phyloP scores from a whole-genome alignment of 2,888 invertebrate genomes.

The Troides oblongomaculatus region DNA sequence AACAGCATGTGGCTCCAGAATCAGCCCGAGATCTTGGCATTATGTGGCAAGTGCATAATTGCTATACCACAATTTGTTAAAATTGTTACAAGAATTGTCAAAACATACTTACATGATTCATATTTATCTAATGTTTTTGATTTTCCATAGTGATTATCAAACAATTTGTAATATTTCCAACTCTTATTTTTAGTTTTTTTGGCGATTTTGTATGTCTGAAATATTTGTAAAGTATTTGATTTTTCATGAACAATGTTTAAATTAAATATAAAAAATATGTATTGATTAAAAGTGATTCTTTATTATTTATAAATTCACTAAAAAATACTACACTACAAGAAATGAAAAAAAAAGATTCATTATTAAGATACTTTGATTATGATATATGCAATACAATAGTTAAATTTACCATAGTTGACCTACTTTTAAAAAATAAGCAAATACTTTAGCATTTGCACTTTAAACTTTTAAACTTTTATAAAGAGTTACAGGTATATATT shows the following conservation, averaged over 20 bases:
- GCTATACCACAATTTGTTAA: no score
- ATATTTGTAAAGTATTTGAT: constrained; percentile 30
- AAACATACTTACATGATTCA: constrained; percentile 66
- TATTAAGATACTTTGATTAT: background rate
- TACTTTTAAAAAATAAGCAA: background rate
- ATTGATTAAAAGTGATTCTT: background rate
- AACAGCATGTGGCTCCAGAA: no score
- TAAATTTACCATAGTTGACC: background rate
- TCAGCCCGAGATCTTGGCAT: no score
- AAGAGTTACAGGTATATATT: background rate
- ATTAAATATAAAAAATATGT: background rate
- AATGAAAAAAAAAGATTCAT: background rate
- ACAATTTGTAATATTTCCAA: constrained; percentile 70
- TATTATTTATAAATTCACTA: background rate
- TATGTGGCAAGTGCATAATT: no score
- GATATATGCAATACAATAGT: background rate
- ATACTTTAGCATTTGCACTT: no score
- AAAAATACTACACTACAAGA: background rate
- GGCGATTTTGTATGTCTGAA: constrained; percentile 68
- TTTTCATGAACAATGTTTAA: background rate
- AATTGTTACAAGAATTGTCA: background rate
- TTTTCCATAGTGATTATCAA: constrained; percentile 70
- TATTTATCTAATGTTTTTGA: constrained; percentile 65
- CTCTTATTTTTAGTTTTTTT: constrained; percentile 64
- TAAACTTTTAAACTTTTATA: no score